Conservation (phyloP, 2,113 vertebrate species). For the Lepus americanus region DNA sequence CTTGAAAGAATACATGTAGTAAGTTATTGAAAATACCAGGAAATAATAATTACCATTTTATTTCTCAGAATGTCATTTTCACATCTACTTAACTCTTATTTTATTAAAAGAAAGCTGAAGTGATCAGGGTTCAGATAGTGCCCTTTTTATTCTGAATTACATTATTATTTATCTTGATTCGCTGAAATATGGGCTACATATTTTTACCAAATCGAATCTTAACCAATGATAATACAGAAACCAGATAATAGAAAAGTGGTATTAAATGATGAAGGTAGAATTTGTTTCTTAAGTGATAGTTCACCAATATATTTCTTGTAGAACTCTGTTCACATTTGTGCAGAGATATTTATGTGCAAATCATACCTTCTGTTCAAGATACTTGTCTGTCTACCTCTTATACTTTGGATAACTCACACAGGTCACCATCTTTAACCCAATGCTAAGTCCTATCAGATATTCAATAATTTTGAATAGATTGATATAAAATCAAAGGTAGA, state of each 20-base stretch:
- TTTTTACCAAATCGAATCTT: conserved; percentile 22
- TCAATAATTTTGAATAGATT: neutral
- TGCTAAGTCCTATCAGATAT: neutral
- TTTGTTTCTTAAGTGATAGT: neutral
- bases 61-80: conserved; percentile 44
- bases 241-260: neutral
- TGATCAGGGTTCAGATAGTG: conserved; percentile 38
- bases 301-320: neutral
- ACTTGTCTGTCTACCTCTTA: neutral
- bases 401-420: neutral
- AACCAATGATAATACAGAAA: neutral
- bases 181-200: neutral
- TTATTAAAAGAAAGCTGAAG: conserved; percentile 4
- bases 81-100: neutral
- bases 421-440: neutral
- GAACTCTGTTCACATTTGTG: neutral
- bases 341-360: neutral
- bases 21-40: conserved; percentile 1
- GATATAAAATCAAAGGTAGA: neutral
- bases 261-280: neutral
- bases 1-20: neutral
- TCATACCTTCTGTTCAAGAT: neutral
- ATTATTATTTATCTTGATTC: neutral
- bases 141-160: neutral
- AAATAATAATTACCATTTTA: conserved; percentile 31